Percentiles rank a stretch among this genome's conserved stretches.
These are phyloP conservation scores for Cyclargus thomasi DNA, from an alignment of 1,140 invertebrate genomes.

Conservation along the genomic window DNA sequence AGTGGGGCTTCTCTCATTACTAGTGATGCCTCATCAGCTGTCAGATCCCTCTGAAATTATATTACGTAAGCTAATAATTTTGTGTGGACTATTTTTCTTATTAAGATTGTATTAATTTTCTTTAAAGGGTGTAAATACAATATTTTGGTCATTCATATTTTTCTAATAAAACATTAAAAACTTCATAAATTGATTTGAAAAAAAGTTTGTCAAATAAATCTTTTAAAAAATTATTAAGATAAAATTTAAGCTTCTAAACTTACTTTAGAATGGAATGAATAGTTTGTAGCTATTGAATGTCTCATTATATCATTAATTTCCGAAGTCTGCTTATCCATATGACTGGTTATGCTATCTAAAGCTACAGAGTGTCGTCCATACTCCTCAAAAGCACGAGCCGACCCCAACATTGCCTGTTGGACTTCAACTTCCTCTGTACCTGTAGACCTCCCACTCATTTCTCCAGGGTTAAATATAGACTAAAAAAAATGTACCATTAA, in stretches of 20 bases:
- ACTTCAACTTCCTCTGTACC: slow-evolving; percentile 43
- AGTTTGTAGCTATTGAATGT: slow-evolving; percentile 60
- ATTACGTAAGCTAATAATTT: neutral
- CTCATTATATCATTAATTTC: slow-evolving; percentile 59
- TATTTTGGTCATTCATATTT: too few species aligned
- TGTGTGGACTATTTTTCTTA: too few species aligned
- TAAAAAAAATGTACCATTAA: too few species aligned
- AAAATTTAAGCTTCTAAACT: slow-evolving; percentile 21
- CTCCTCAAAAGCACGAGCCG: slow-evolving; percentile 33
- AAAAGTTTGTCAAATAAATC: too few species aligned
- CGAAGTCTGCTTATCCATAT: slow-evolving; percentile 56
- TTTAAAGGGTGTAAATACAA: too few species aligned
- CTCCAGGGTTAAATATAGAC: slow-evolving; percentile 62
- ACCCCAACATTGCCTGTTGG: slow-evolving; percentile 15
- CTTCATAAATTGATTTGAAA: too few species aligned
- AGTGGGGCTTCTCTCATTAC: slow-evolving; percentile 48
- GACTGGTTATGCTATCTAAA: slow-evolving; percentile 45
- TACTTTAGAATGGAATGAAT: slow-evolving; percentile 61
- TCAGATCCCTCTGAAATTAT: slow-evolving; percentile 51
- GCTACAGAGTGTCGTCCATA: slow-evolving; percentile 49
- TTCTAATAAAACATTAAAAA: too few species aligned
- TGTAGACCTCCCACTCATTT: slow-evolving; percentile 65
- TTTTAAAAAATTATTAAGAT: too few species aligned
- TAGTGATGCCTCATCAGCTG: slow-evolving; percentile 59
- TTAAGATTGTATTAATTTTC: too few species aligned